Evolutionary conservation across 2,797 vertebrate genomes (phyloP).

Genomic region (Enteromius argenteus): DNA sequence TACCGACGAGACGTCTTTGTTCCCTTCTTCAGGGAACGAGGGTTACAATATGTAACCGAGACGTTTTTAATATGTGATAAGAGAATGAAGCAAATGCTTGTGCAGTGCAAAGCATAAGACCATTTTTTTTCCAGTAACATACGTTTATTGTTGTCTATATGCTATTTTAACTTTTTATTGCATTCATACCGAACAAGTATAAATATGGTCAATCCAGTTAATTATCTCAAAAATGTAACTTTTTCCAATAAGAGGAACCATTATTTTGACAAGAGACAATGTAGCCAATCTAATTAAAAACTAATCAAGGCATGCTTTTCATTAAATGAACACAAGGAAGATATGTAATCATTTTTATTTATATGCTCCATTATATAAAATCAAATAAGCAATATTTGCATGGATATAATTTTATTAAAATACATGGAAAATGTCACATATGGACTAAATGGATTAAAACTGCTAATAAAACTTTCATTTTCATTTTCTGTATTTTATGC

Average conservation of each 20-base stretch:
- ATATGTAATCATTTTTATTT: neutral
- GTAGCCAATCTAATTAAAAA: neutral
- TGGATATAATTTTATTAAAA: neutral
- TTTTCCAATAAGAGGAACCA: neutral
- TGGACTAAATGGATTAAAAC: neutral
- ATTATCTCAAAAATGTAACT: neutral
- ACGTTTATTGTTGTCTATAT: neutral
- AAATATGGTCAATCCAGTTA: neutral
- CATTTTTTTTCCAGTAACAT: neutral
- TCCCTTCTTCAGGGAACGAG: too few species aligned
- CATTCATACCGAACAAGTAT: neutral
- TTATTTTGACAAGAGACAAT: neutral
- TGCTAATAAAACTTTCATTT: neutral
- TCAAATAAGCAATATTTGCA: neutral
- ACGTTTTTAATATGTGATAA: too few species aligned
- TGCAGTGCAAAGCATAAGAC: neutral
- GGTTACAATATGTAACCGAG: too few species aligned
- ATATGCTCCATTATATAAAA: neutral
- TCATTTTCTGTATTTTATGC: neutral
- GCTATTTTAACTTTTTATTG: neutral
- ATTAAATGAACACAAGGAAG: neutral
- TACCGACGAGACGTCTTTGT: too few species aligned
- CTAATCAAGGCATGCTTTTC: neutral
- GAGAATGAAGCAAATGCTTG: too few species aligned
- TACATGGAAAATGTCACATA: neutral